Percentiles rank a stretch among this genome's conserved stretches.
phyloP scores from a whole-genome alignment of 1,140 invertebrate genomes.

The Trachymyrmex septentrionalis region DNA sequence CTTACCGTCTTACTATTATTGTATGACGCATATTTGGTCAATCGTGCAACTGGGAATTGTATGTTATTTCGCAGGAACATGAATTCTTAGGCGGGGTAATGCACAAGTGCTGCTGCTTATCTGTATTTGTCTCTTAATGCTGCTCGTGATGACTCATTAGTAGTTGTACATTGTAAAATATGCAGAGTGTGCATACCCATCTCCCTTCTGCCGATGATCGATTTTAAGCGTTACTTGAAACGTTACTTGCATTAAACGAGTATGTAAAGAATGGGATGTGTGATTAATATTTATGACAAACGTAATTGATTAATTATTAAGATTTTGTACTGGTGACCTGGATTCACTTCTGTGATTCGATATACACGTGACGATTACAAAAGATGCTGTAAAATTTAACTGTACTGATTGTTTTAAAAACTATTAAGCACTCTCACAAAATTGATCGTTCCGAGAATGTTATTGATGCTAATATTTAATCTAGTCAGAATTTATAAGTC shows the following conservation, averaged over 20 bases:
- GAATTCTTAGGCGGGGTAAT: constrained; percentile 7
- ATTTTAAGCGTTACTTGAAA: neutral
- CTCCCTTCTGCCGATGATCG: neutral
- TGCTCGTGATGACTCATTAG: constrained; percentile 28
- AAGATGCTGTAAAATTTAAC: neutral
- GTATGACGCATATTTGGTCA: constrained; percentile 33
- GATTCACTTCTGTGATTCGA: neutral
- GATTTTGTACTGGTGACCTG: neutral
- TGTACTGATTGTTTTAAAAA: neutral
- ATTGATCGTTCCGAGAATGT: neutral
- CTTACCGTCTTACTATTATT: neutral
- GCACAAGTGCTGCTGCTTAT: constrained; percentile 4
- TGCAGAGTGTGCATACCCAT: neutral
- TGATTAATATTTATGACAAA: constrained; percentile 11
- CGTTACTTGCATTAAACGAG: neutral
- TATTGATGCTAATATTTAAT: neutral
- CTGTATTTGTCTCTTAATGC: neutral
- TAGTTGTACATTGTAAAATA: constrained; percentile 14
- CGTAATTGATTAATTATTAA: neutral
- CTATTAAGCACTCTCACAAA: neutral
- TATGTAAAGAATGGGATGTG: neutral
- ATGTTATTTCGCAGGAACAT: constrained; percentile 7
- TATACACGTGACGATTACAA: neutral
- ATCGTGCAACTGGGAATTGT: constrained; percentile 36
- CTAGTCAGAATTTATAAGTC: neutral